Conservation (phyloP, 2,888 invertebrate genomes). For the Cataglyphis livida region DNA sequence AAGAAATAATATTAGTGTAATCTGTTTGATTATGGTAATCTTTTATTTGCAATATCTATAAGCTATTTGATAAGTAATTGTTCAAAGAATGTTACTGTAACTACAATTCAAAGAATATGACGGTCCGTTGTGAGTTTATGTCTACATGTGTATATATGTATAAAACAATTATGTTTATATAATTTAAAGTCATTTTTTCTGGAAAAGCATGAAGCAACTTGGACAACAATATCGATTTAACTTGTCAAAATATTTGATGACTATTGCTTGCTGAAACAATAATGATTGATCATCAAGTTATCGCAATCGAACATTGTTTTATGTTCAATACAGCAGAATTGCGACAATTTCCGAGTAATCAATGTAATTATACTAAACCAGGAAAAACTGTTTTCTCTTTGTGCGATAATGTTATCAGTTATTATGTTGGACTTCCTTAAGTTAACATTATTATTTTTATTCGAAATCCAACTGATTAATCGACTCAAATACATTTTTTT, state of each 20-base stretch:
- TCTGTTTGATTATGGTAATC: constrained; percentile 92
- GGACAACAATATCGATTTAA: constrained; percentile 89
- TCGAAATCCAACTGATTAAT: not conserved
- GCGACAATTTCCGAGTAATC: not conserved
- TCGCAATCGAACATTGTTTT: not conserved
- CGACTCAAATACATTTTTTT: not conserved
- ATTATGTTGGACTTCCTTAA: not conserved
- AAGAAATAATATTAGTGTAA: constrained; percentile 98
- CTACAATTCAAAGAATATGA: constrained; percentile 99
- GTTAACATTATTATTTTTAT: no score
- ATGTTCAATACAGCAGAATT: not conserved
- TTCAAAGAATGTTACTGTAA: constrained; percentile 91
- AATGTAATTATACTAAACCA: not conserved
- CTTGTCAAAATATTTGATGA: constrained; percentile 61
- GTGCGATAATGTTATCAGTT: not conserved
- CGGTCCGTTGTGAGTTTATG: constrained; percentile 97
- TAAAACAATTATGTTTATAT: not conserved
- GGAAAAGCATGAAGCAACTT: constrained; percentile 99
- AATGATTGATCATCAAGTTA: not conserved
- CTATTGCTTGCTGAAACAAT: not conserved
- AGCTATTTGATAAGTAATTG: constrained; percentile 92
- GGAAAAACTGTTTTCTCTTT: not conserved
- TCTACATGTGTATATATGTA: constrained; percentile 86
- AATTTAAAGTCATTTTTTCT: constrained; percentile 97
- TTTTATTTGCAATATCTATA: constrained; percentile 96